Evolutionary conservation across 2,888 invertebrate genomes (phyloP).

Genomic region (Coecobrya sp.): DNA sequence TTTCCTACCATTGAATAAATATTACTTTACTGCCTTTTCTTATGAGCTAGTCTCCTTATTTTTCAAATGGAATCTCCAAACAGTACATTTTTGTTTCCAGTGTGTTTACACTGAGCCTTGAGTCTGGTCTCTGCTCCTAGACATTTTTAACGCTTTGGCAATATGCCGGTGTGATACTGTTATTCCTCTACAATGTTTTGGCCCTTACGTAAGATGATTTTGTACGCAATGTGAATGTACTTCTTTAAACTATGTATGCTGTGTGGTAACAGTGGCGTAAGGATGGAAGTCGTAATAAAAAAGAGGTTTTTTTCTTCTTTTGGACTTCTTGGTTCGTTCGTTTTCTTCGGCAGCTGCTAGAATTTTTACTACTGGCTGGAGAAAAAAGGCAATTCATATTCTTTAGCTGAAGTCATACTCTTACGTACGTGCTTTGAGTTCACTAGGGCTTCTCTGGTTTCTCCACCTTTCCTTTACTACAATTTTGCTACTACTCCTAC

Average conservation of each 20-base stretch:
- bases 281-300: conserved; percentile 17
- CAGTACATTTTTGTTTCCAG: neutral
- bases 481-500: neutral
- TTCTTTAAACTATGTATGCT: neutral
- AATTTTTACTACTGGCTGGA: neutral
- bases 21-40: too few species aligned
- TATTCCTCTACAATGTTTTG: neutral
- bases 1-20: too few species aligned
- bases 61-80: neutral
- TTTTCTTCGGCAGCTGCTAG: conserved; percentile 47
- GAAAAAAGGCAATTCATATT: conserved; percentile 71
- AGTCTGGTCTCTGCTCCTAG: neutral
- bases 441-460: conserved; percentile 22
- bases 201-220: neutral
- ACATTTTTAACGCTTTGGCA: neutral
- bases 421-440: conserved; percentile 56
- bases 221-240: neutral
- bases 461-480: neutral
- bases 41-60: too few species aligned
- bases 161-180: neutral
- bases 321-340: conserved; percentile 12
- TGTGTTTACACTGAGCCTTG: neutral
- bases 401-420: conserved; percentile 48
- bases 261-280: neutral
- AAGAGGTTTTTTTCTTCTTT: too few species aligned